Percentiles rank a stretch among this genome's conserved stretches.
These are phyloP conservation scores for Dromiciops gliroides DNA, from an alignment of 2,113 vertebrate species.

Conservation along the genomic window DNA sequence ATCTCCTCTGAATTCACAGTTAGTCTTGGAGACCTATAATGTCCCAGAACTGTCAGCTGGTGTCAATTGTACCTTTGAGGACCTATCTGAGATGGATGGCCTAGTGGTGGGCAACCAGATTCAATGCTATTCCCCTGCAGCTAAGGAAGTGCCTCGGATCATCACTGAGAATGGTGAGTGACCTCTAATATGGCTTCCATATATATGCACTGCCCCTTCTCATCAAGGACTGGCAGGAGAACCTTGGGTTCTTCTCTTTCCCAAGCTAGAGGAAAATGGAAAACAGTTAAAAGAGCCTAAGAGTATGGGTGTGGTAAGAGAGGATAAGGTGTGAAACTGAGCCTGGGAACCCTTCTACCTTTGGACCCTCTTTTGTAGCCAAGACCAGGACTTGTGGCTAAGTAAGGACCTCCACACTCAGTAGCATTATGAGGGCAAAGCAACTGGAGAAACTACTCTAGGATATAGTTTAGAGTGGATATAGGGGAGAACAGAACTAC, in stretches of 20 bases:
- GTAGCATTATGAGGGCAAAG: not conserved
- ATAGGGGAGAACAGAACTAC: not conserved
- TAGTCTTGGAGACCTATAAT: constrained; percentile 97
- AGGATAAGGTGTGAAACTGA: not conserved
- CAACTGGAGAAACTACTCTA: not conserved
- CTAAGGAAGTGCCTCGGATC: constrained; percentile 96
- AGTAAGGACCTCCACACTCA: not conserved
- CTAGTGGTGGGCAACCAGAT: constrained; percentile 96
- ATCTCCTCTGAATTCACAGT: constrained; percentile 80
- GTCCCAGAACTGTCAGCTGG: constrained; percentile 97
- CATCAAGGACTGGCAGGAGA: not conserved
- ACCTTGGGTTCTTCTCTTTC: not conserved
- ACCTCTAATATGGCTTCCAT: rapidly evolving
- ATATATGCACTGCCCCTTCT: not conserved
- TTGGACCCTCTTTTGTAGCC: not conserved
- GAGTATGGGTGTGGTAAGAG: not conserved
- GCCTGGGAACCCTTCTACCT: not conserved
- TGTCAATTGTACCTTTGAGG: constrained; percentile 97
- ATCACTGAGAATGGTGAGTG: constrained; percentile 93
- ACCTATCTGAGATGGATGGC: constrained; percentile 97
- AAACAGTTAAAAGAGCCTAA: not conserved
- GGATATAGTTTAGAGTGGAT: not conserved
- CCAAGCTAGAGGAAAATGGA: not conserved
- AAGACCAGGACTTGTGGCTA: not conserved
- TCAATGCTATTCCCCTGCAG: constrained; percentile 93